Evolutionary conservation across 2,113 vertebrate species (phyloP).

Genomic region (Chrysemys picta): DNA sequence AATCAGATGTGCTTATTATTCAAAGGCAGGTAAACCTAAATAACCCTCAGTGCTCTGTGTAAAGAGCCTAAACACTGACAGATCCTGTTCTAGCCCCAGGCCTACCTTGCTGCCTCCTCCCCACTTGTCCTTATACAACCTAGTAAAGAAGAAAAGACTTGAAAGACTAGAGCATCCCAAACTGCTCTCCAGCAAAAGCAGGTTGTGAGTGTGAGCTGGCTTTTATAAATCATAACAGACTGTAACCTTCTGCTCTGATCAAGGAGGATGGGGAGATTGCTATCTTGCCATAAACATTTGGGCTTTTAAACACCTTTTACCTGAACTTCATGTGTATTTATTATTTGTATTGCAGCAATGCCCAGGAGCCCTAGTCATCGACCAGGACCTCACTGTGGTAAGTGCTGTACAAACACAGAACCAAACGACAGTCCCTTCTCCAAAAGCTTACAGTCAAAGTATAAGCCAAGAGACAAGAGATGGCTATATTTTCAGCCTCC

Average conservation of each 20-base stretch:
- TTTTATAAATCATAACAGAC: neutral
- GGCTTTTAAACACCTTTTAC: neutral
- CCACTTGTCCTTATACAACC: neutral
- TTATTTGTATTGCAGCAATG: neutral
- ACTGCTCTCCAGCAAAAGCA: neutral
- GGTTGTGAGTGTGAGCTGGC: neutral
- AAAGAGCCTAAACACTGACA: neutral
- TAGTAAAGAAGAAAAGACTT: neutral
- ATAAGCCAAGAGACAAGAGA: neutral
- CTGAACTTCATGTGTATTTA: neutral
- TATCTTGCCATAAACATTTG: neutral
- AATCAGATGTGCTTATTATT: neutral
- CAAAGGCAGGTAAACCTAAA: neutral
- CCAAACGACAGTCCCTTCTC: neutral
- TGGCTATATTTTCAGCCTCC: neutral
- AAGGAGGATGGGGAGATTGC: rapidly evolving
- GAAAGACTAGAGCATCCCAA: neutral
- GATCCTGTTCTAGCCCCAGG: neutral
- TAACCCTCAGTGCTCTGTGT: neutral
- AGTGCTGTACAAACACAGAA: neutral
- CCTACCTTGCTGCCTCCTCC: neutral
- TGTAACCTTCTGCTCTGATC: neutral
- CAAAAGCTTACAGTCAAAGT: neutral
- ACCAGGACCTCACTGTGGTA: neutral
- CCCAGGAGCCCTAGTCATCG: neutral